These are phyloP conservation scores for Hormaphis cornu DNA, from an alignment of 1,140 invertebrate species.

Conservation along the genomic window DNA sequence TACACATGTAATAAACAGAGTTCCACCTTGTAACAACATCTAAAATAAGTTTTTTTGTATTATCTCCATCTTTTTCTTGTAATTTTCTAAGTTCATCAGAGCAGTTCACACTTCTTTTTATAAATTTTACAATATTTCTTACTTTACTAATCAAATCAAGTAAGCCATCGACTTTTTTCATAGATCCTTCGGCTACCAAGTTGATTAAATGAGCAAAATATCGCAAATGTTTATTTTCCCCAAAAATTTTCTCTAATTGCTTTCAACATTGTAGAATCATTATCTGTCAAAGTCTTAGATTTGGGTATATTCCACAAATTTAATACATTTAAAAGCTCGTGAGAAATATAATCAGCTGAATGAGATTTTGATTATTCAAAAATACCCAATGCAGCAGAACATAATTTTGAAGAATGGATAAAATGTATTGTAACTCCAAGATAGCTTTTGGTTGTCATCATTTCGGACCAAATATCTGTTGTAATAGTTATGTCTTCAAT, in stretches of 20 bases:
- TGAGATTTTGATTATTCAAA: constrained; percentile 24
- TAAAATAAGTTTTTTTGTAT: constrained; percentile 36
- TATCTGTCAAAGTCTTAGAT: constrained; percentile 43
- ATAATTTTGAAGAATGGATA: constrained; percentile 35
- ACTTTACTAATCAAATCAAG: constrained; percentile 36
- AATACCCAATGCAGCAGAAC: constrained; percentile 31
- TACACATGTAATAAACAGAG: constrained; percentile 35
- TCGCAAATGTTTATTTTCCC: constrained; percentile 40
- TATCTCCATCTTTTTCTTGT: constrained; percentile 15
- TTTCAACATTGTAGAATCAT: constrained; percentile 42
- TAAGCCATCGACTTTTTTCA: constrained; percentile 27
- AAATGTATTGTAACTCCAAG: constrained; percentile 36
- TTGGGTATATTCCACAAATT: constrained; percentile 41
- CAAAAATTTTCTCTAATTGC: constrained; percentile 40
- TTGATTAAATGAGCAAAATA: constrained; percentile 45
- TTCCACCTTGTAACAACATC: constrained; percentile 38
- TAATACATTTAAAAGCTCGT: constrained; percentile 36
- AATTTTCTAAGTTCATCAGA: constrained; percentile 40
- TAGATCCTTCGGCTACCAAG: constrained; percentile 40
- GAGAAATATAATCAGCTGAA: constrained; percentile 36
- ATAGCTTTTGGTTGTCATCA: constrained; percentile 33
- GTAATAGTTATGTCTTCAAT: constrained; percentile 37
- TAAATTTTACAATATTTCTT: constrained; percentile 41
- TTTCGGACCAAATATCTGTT: constrained; percentile 39
- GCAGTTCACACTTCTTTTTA: constrained; percentile 41